Evolutionary conservation across 1,140 invertebrate genomes (phyloP).

Genomic region (Hypsibius dujardini): DNA sequence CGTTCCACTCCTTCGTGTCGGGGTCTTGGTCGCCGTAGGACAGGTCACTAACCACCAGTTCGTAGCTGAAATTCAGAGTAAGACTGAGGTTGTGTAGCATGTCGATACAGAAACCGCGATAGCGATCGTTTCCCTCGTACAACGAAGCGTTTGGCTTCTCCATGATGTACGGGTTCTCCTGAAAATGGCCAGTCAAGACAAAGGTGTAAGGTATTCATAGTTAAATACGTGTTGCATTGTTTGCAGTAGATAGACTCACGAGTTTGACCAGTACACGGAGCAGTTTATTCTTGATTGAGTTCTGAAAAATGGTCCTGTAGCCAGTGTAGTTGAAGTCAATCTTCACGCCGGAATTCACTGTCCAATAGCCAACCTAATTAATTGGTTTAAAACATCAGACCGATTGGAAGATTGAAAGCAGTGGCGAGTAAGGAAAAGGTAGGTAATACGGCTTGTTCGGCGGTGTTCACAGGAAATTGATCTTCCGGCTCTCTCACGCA

Average conservation of each 20-base stretch:
- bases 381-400: too few relatives aligned
- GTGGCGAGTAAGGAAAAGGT: too few relatives aligned
- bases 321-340: slow-evolving; percentile 73
- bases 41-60: neutral
- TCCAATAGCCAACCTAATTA: slow-evolving; percentile 68
- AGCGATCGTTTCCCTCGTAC: slow-evolving; percentile 30
- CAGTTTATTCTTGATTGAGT: slow-evolving; percentile 75
- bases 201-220: too few relatives aligned
- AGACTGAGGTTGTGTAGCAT: neutral
- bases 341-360: slow-evolving; percentile 64
- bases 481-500: slow-evolving; percentile 19
- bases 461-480: too few relatives aligned
- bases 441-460: too few relatives aligned
- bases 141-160: slow-evolving; percentile 19
- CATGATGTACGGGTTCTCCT: slow-evolving; percentile 31
- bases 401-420: too few relatives aligned
- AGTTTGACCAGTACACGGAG: slow-evolving; percentile 73
- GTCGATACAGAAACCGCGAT: slow-evolving; percentile 27
- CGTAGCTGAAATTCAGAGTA: slow-evolving; percentile 11
- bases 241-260: slow-evolving; percentile 40
- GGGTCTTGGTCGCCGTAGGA: slow-evolving; percentile 11
- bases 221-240: neutral
- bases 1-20: neutral
- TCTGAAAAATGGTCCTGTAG: slow-evolving; percentile 58
- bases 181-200: neutral